Evolutionary conservation across 2,888 invertebrate genomes (phyloP), one percentile per base, ranked within the genome.

Genomic region (Dioctria linearis): DNA sequence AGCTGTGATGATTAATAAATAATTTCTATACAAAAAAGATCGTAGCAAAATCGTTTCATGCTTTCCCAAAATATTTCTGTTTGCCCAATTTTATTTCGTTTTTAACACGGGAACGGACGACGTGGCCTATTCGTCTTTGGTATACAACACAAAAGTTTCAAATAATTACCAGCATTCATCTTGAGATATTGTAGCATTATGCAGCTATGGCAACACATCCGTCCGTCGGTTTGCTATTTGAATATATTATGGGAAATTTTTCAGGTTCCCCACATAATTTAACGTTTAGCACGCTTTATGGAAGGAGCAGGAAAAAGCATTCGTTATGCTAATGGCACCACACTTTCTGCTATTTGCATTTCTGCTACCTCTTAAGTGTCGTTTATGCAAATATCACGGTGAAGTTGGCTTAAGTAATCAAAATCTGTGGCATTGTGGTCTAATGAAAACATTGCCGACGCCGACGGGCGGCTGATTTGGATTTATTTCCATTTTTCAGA

Each of bases 331-430:
- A 73, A 73, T 57, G 54, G 40, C 54, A 25, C 5, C 40, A 73
- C n/a, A 57, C 57, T 73, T 57, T 73, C 57, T 42, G 39, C n/a
- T 73, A 73, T 73, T 73, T 73, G 73, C 73, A 73, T 73, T 73
- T 51, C 57, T 73, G 73, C 73, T 57, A 73, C 73, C 73, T 73
- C 49, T 73, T 73, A 73, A 73, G 73, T 73, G 73, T 73, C 73
- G 51, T 57, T 73, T 73, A 73, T 73, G 73, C 73, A 73, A 73
- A 73, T 73, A 40, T 49, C 13, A 11, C 43, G 37, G n/a, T n/a
- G 67, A 67, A 46, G 49, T 46, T 67, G 13, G 6, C 69, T 57
- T 57, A 39, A 73, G 73, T 73, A 73, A 73, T 73, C 40, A 73
- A 25, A 73, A 39, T 54, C 73, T 13, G 37, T 37, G 13, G 57